These are phyloP conservation scores for Okamejei kenojei DNA, from an alignment of 2,797 vertebrate species.

Conservation along the genomic window DNA sequence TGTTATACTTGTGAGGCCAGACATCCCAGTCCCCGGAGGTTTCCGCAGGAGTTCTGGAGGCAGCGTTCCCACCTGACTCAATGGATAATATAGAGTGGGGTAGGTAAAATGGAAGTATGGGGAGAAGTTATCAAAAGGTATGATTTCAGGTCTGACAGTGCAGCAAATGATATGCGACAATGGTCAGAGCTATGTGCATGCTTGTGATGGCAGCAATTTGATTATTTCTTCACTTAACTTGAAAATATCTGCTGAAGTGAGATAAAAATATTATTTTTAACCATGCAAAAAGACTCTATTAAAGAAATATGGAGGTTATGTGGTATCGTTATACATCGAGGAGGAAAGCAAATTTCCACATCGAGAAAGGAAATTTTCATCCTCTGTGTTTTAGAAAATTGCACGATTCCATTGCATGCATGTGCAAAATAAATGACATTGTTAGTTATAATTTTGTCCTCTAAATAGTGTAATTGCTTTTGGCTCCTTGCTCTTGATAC, in stretches of 20 bases:
- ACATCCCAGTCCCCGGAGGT: too few relatives aligned
- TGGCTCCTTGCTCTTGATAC: slow-evolving; percentile 19
- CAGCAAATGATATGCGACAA: background rate
- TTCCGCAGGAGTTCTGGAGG: too few relatives aligned
- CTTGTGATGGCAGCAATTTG: background rate
- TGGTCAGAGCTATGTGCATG: background rate
- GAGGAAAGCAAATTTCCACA: background rate
- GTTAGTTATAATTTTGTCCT: background rate
- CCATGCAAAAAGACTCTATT: background rate
- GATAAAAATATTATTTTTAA: background rate
- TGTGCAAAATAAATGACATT: background rate
- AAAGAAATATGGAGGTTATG: background rate
- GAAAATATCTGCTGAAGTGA: background rate
- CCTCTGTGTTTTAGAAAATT: background rate
- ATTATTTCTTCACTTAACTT: background rate
- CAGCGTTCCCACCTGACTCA: too few relatives aligned
- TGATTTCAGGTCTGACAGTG: background rate
- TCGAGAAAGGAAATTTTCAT: background rate
- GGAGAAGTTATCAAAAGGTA: background rate
- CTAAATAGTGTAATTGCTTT: slow-evolving; percentile 8
- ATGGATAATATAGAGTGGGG: background rate
- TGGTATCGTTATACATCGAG: background rate
- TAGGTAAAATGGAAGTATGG: background rate
- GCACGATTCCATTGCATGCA: background rate
- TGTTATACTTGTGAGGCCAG: too few relatives aligned